Conservation (phyloP, 2,888 invertebrate genomes). For the Cryptophagus acutangulus region DNA sequence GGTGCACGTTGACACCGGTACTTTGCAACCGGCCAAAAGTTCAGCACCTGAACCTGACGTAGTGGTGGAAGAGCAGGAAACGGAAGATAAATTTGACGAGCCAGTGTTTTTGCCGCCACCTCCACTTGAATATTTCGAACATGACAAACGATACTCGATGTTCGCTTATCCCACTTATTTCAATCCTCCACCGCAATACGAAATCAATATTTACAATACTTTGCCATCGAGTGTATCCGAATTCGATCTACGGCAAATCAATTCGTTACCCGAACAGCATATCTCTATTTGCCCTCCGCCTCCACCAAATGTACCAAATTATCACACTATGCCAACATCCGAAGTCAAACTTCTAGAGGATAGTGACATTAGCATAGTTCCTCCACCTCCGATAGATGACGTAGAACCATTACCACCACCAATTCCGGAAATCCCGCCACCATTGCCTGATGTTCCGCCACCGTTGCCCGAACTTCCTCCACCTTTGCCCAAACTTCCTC, state of each 20-base stretch:
- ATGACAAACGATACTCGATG: too few species aligned
- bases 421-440: conserved; percentile 25
- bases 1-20: conserved; percentile 29
- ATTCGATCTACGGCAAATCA: too few species aligned
- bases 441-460: conserved; percentile 21
- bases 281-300: too few species aligned
- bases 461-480: conserved; percentile 30
- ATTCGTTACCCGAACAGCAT: too few species aligned
- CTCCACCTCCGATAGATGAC: conserved; percentile 28
- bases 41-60: not conserved
- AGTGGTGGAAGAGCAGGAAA: too few species aligned
- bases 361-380: conserved; percentile 27
- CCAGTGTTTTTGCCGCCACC: conserved; percentile 16
- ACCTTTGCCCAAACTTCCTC: conserved; percentile 24
- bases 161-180: conserved; percentile 9
- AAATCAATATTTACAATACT: conserved; percentile 32
- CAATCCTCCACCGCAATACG: conserved; percentile 23
- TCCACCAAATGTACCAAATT: conserved; percentile 3
- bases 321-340: conserved; percentile 8
- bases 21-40: too few species aligned
- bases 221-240: too few species aligned
- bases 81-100: too few species aligned
- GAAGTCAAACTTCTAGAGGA: too few species aligned
- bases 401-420: conserved; percentile 11
- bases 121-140: conserved; percentile 12